Conservation (phyloP, 2,113 vertebrate genomes). For the Tachycineta bicolor region DNA sequence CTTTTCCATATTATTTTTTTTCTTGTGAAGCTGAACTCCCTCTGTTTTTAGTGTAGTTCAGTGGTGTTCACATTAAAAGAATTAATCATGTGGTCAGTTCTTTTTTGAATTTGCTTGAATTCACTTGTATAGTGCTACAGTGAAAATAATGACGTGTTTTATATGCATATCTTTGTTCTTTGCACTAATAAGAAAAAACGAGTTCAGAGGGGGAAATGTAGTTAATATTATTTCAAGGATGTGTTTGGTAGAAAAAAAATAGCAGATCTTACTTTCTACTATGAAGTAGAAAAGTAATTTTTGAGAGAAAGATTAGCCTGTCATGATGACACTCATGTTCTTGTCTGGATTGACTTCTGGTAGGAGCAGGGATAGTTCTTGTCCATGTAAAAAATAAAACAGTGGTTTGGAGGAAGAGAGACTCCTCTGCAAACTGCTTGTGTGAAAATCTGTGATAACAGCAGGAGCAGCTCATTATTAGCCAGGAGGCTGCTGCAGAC, state of each 20-base stretch:
- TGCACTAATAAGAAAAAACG: not conserved
- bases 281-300: not conserved
- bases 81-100: not conserved
- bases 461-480: not conserved
- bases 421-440: not conserved
- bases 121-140: not conserved
- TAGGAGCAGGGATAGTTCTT: not conserved
- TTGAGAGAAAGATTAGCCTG: not conserved
- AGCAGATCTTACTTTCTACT: not conserved
- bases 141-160: not conserved
- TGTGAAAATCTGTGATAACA: not conserved
- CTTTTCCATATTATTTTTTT: not conserved
- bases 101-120: not conserved
- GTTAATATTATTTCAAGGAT: not conserved
- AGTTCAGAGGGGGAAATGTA: not conserved
- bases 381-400: not conserved
- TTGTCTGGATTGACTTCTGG: not conserved
- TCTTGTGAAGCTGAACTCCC: not conserved
- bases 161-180: not conserved
- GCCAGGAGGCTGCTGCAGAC: not conserved
- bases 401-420: not conserved
- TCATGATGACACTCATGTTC: rapidly evolving
- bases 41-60: not conserved
- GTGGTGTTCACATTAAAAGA: not conserved
- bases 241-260: not conserved